phyloP scores from a whole-genome alignment of 1,140 invertebrate species.

The Epicauta chinensis region DNA sequence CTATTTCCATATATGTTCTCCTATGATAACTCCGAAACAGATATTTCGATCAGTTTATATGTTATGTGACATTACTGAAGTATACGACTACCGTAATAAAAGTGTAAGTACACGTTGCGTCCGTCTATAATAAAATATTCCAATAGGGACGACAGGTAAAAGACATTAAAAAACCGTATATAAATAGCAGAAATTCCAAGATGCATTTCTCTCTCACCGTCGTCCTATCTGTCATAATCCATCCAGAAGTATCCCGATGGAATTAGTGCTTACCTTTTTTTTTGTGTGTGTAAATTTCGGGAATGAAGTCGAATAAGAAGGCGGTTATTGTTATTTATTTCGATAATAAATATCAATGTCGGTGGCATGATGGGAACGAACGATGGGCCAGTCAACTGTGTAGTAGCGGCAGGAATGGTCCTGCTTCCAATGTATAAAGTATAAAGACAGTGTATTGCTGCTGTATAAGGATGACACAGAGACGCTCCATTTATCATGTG shows the following conservation, averaged over 20 bases:
- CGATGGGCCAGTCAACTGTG: neutral
- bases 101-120: too few relatives aligned
- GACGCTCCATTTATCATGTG: constrained; percentile 24
- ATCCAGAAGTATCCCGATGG: neutral
- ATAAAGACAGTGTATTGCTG: constrained; percentile 6
- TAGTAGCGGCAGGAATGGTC: neutral
- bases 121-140: too few relatives aligned
- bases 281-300: constrained; percentile 13
- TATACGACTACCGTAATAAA: too few relatives aligned
- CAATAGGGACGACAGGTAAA: too few relatives aligned
- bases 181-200: too few relatives aligned
- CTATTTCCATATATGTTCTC: too few relatives aligned
- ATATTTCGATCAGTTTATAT: too few relatives aligned
- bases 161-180: too few relatives aligned
- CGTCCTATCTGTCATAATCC: neutral
- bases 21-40: too few relatives aligned
- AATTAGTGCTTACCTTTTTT: too few relatives aligned
- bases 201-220: too few relatives aligned
- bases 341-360: constrained; percentile 28
- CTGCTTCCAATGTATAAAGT: neutral
- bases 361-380: neutral
- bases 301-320: constrained; percentile 26
- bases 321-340: constrained; percentile 24
- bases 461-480: constrained; percentile 15
- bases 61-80: too few relatives aligned